Conservation (phyloP, 2,888 invertebrate species). For the Pecten maximus region DNA sequence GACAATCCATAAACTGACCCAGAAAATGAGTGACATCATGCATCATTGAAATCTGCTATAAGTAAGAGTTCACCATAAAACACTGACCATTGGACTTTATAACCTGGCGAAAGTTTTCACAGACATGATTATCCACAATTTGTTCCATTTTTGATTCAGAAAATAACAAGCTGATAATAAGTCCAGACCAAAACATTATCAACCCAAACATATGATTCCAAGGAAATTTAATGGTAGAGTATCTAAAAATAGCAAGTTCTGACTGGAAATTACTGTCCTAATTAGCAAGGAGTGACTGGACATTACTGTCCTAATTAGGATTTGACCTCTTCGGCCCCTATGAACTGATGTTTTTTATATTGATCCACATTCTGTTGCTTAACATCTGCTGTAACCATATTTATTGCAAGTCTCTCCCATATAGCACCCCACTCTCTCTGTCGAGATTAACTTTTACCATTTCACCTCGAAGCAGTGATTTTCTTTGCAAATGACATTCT, state of each 20-base stretch:
- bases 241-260: background rate
- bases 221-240: background rate
- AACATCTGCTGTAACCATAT: background rate
- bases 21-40: no score
- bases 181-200: background rate
- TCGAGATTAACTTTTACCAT: background rate
- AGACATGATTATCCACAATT: background rate
- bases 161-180: background rate
- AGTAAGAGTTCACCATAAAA: no score
- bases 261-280: background rate
- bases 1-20: background rate
- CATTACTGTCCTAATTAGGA: background rate
- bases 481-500: slow-evolving; percentile 24
- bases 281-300: background rate
- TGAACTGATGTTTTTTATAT: background rate
- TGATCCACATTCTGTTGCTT: background rate
- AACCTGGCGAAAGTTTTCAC: no score
- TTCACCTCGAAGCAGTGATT: background rate
- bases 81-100: no score
- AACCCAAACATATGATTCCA: background rate
- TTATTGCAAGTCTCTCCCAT: background rate
- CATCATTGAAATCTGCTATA: no score
- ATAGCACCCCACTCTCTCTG: background rate
- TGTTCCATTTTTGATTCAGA: background rate
- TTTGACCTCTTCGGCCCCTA: background rate